Evolutionary conservation across 2,888 invertebrate species (phyloP), one percentile per base, ranked within the genome.

Genomic region (Melolontha melolontha): DNA sequence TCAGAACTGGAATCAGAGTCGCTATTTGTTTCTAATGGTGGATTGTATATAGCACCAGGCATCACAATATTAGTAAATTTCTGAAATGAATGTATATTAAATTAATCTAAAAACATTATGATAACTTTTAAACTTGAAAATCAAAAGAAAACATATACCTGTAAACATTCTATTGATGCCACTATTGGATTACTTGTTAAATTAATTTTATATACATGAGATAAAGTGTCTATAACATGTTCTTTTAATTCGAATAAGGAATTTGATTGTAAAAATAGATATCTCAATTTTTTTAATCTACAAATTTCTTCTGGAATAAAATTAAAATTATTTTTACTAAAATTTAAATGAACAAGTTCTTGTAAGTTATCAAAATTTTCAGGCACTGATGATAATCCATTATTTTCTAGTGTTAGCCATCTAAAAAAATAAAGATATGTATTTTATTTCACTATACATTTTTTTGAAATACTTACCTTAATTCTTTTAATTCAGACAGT

Each of bases 341-440:
- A 80, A 81, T 91, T 91, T 41, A 90, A 84, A 79, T 91, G 91
- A 1, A 88, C 85, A 5, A 91, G 78, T 0, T 84, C 84, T 11
- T 85, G 83, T 77, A 90, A 81, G 6, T 83, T 81, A 17, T 84
- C 82, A 79, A 90, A 84, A 6, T 84, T 81, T 7, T 77, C 70
- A 0, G 91, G 90, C 29, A 91, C 67, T 0, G 78, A 79, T 12
- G 83, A 83, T 51, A 91, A 83, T 62, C 84, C 80, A 76, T 91
- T 91, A 68, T 87, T 85, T 75, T 91, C 90, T 52, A 90, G 79
- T 0, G 91, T 90, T 12, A 91, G 75, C 91, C 91, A 91, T 77
- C 90, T 88, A 76, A 42, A 81, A 81, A 67, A 68, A 34, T 27
- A 59, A 44, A 14, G 34, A 5, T 5, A 51, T 17, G 49, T 39